Conservation (phyloP, 1,140 invertebrate genomes). For the Rhynchophorus ferrugineus region DNA sequence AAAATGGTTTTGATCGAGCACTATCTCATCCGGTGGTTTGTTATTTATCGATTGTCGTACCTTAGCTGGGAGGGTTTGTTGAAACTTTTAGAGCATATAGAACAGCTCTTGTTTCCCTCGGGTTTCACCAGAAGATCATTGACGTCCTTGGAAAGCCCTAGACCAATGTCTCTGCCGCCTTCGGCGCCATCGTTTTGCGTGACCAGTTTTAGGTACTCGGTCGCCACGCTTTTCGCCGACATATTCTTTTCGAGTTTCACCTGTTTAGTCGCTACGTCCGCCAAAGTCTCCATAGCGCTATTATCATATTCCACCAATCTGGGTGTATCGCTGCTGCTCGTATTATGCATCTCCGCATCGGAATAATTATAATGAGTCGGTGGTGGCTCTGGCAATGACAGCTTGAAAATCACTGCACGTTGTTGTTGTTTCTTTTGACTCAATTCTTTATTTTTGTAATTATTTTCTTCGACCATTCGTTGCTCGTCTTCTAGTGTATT, state of each 20-base stretch:
- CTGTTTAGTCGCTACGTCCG: slow-evolving; percentile 41
- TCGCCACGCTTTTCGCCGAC: slow-evolving; percentile 51
- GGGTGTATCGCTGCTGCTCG: slow-evolving; percentile 13
- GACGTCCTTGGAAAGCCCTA: slow-evolving; percentile 24
- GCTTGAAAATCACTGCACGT: not conserved
- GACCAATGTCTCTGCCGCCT: slow-evolving; percentile 17
- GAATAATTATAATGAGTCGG: not conserved
- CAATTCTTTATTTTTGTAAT: slow-evolving; percentile 3
- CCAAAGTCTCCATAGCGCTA: slow-evolving; percentile 42
- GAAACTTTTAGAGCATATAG: slow-evolving; percentile 86
- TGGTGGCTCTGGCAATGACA: not conserved
- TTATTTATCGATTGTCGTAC: slow-evolving; percentile 30
- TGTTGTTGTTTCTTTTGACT: too few species aligned
- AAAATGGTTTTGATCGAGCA: too few species aligned
- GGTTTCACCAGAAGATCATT: slow-evolving; percentile 38
- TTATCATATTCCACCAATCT: slow-evolving; percentile 35
- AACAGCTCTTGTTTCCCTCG: slow-evolving; percentile 51
- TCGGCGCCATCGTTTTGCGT: slow-evolving; percentile 42
- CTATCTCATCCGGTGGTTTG: too few species aligned
- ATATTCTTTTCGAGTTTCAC: slow-evolving; percentile 40
- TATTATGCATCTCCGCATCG: slow-evolving; percentile 11
- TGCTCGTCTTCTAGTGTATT: not conserved
- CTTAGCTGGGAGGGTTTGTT: slow-evolving; percentile 81
- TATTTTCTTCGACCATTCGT: not conserved
- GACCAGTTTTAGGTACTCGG: slow-evolving; percentile 53